These are phyloP conservation scores for Apogon hyalosoma DNA, from an alignment of 2,797 vertebrate genomes.

Conservation along the genomic window DNA sequence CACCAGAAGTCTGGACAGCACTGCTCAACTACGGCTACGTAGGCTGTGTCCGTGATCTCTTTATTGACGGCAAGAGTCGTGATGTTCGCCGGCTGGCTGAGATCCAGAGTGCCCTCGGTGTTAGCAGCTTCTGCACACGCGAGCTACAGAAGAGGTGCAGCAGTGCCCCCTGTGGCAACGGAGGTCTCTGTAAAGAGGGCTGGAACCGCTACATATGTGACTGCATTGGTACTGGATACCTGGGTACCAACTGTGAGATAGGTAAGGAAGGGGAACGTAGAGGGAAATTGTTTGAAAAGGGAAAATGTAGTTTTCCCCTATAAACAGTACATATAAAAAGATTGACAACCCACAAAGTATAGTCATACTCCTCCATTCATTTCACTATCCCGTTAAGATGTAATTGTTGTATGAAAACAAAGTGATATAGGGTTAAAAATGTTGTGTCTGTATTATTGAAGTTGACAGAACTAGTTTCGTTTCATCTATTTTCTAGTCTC, in stretches of 20 bases:
- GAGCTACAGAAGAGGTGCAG: conserved; percentile 91
- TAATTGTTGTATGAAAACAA: too few relatives aligned
- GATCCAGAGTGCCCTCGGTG: conserved; percentile 86
- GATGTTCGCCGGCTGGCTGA: conserved; percentile 90
- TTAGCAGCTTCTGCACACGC: conserved; percentile 90
- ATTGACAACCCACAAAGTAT: too few relatives aligned
- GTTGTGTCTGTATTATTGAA: too few relatives aligned
- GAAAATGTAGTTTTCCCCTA: too few relatives aligned
- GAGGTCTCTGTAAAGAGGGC: conserved; percentile 91
- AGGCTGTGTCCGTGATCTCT: conserved; percentile 93
- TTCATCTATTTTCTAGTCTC: too few relatives aligned
- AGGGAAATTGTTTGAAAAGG: too few relatives aligned
- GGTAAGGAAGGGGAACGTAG: conserved; percentile 75
- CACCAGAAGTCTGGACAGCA: conserved; percentile 93
- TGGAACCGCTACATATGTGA: conserved; percentile 97
- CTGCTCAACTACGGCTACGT: conserved; percentile 93
- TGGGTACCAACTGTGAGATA: conserved; percentile 91
- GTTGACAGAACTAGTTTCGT: too few relatives aligned
- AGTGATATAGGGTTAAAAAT: too few relatives aligned
- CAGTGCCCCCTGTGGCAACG: conserved; percentile 88
- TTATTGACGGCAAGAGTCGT: conserved; percentile 92
- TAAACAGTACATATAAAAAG: too few relatives aligned
- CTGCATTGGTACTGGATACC: conserved; percentile 91
- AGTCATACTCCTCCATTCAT: too few relatives aligned
- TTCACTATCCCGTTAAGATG: too few relatives aligned